A percentile compares a stretch with the other conserved stretches of the same genome.
Evolutionary conservation across 2,797 vertebrate genomes (phyloP).

Genomic region (Chromis chromis): DNA sequence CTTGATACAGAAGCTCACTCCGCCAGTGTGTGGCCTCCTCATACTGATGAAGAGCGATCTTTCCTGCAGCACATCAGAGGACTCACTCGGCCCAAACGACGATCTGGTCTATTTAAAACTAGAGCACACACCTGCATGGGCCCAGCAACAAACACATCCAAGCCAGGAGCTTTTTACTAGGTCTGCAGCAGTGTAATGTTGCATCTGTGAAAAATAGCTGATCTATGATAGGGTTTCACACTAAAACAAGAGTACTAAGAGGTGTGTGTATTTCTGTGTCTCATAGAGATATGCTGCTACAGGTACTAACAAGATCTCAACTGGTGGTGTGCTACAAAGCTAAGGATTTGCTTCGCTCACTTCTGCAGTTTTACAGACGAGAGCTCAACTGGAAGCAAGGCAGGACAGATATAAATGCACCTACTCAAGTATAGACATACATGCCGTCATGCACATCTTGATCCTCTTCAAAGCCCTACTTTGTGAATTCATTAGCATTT

Average conservation of each 20-base stretch:
- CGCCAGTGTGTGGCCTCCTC: slow-evolving; percentile 70
- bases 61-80: slow-evolving; percentile 26
- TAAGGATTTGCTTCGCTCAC: slow-evolving; percentile 90
- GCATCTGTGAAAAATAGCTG: not conserved
- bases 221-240: not conserved
- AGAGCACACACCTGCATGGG: slow-evolving; percentile 78
- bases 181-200: slow-evolving; percentile 68
- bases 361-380: slow-evolving; percentile 79
- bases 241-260: slow-evolving; percentile 17
- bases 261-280: slow-evolving; percentile 42
- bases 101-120: slow-evolving; percentile 86
- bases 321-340: slow-evolving; percentile 91
- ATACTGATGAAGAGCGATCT: slow-evolving; percentile 82
- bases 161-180: slow-evolving; percentile 80
- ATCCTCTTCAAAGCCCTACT: no score
- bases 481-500: not conserved
- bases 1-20: slow-evolving; percentile 56
- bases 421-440: not conserved
- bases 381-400: slow-evolving; percentile 89
- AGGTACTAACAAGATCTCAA: slow-evolving; percentile 79
- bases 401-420: slow-evolving; percentile 38
- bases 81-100: slow-evolving; percentile 55
- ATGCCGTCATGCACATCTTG: not conserved
- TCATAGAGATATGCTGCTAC: slow-evolving; percentile 86
- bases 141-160: slow-evolving; percentile 68